Evolutionary conservation across 2,888 invertebrate genomes (phyloP).

Genomic region (Aphodius sticticus): DNA sequence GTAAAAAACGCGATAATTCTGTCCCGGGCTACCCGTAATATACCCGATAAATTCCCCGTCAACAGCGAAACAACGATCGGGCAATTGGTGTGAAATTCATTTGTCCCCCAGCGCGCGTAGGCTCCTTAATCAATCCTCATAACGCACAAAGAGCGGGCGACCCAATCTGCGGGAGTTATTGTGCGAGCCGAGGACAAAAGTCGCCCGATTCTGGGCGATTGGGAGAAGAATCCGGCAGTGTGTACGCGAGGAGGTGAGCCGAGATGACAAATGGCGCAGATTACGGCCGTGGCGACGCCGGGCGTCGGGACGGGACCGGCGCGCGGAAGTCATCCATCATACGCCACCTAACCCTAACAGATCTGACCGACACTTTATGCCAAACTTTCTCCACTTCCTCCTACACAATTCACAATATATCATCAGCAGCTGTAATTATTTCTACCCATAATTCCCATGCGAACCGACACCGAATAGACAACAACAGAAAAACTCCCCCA

Average conservation of each 20-base stretch:
- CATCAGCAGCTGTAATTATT: not conserved
- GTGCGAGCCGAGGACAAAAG: slow-evolving; percentile 56
- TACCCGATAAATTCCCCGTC: slow-evolving; percentile 55
- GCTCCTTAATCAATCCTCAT: slow-evolving; percentile 58
- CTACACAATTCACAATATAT: slow-evolving; percentile 16
- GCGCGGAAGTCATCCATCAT: slow-evolving; percentile 56
- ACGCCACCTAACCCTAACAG: slow-evolving; percentile 44
- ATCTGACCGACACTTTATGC: slow-evolving; percentile 43
- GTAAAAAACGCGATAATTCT: slow-evolving; percentile 56
- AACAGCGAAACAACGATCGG: slow-evolving; percentile 56
- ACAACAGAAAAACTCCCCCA: not conserved
- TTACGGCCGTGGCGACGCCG: slow-evolving; percentile 56
- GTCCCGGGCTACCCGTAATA: slow-evolving; percentile 47
- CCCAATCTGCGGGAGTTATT: slow-evolving; percentile 57
- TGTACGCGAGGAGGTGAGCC: slow-evolving; percentile 57
- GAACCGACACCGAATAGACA: not conserved
- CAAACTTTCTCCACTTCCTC: slow-evolving; percentile 36
- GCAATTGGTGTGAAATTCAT: slow-evolving; percentile 60
- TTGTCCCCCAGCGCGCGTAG: slow-evolving; percentile 49
- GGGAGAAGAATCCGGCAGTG: slow-evolving; percentile 58
- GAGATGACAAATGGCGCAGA: slow-evolving; percentile 59
- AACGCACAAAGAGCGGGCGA: slow-evolving; percentile 57
- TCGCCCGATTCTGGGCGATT: slow-evolving; percentile 57
- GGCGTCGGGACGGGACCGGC: slow-evolving; percentile 53
- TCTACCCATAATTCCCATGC: not conserved